Percentiles rank a stretch among this genome's conserved stretches.
Evolutionary conservation across 2,797 vertebrate genomes (phyloP).

Genomic region (Pachyuromys duprasi): DNA sequence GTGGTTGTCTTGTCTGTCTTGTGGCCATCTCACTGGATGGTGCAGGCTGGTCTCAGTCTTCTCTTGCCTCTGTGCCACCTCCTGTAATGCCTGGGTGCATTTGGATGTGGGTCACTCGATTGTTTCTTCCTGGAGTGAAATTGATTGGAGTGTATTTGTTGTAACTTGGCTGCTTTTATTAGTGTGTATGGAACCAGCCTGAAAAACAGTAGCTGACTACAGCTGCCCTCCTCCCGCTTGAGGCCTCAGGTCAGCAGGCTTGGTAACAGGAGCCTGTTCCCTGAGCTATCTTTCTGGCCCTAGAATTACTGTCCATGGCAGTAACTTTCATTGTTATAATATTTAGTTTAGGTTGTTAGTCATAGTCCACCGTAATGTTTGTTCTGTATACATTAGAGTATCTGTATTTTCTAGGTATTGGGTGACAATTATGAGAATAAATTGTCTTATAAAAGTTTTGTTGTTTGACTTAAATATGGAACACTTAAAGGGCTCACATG

Average conservation of each 20-base stretch:
- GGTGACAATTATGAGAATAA: conserved; percentile 22
- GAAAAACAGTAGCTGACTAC: background rate
- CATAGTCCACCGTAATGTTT: background rate
- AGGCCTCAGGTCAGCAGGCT: background rate
- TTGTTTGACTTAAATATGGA: background rate
- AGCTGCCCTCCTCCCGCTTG: background rate
- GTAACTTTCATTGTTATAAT: background rate
- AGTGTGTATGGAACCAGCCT: background rate
- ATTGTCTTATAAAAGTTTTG: background rate
- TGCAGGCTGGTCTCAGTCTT: background rate
- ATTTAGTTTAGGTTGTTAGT: background rate
- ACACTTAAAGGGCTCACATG: background rate
- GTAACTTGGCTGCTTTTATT: background rate
- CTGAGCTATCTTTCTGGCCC: background rate
- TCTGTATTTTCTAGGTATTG: background rate
- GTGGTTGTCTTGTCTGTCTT: background rate
- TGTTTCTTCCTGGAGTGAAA: background rate
- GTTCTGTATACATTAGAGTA: background rate
- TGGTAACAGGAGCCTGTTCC: background rate
- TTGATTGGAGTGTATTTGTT: background rate
- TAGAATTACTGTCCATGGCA: background rate
- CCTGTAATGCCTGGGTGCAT: background rate
- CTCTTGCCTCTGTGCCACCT: background rate
- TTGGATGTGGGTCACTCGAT: background rate
- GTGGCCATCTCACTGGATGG: background rate